Percentiles rank a stretch among this genome's conserved stretches.
phyloP scores from a whole-genome alignment of 1,140 invertebrate genomes.

The Drosophila kohkoa region DNA sequence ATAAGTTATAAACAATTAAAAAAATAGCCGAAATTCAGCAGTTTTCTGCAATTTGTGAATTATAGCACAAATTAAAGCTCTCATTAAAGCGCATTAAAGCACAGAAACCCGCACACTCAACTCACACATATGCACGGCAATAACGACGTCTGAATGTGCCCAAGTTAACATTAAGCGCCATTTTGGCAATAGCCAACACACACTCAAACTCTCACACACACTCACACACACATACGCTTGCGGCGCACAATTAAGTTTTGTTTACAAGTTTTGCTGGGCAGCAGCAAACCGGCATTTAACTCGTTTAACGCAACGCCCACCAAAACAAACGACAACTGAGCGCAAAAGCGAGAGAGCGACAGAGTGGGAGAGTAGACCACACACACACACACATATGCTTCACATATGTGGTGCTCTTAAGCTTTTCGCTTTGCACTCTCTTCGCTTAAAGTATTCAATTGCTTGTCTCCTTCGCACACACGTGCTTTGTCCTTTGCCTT shows the following conservation, averaged over 20 bases:
- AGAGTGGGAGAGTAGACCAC: neutral
- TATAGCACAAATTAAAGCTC: conserved; percentile 27
- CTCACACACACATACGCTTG: conserved; percentile 22
- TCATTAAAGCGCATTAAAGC: conserved; percentile 40
- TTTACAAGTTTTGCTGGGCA: conserved; percentile 68
- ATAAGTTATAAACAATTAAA: neutral
- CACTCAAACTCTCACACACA: conserved; percentile 3
- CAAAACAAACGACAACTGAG: conserved; percentile 64
- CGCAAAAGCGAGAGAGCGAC: neutral
- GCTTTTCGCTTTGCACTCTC: conserved; percentile 10
- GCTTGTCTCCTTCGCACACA: neutral
- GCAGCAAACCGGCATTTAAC: conserved; percentile 68
- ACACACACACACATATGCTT: conserved; percentile 26
- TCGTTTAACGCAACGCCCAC: conserved; percentile 64
- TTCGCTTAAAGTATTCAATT: conserved; percentile 22
- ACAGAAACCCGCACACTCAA: neutral
- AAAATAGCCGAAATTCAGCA: neutral
- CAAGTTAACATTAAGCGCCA: conserved; percentile 55
- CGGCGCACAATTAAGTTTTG: conserved; percentile 64
- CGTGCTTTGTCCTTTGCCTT: neutral
- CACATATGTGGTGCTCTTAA: conserved; percentile 37
- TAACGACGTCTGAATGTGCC: conserved; percentile 70
- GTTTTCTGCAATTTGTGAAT: neutral
- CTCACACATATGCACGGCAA: conserved; percentile 34
- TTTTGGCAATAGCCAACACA: conserved; percentile 46